Evolutionary conservation across 2,888 invertebrate species (phyloP), one percentile per base, ranked within the genome.

Genomic region (Sylvicola cinctus): DNA sequence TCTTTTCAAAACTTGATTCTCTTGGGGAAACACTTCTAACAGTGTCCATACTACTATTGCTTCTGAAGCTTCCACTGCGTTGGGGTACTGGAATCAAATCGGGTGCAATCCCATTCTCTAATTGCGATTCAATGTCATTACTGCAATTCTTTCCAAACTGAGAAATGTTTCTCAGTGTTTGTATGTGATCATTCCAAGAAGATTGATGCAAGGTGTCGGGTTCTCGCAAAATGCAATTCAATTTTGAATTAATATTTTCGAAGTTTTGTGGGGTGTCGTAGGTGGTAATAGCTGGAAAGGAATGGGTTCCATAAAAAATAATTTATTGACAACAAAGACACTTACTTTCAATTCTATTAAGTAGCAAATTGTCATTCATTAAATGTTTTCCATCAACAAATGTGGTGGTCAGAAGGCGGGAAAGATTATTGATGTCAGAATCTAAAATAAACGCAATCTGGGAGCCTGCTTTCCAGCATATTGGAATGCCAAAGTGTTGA

Each of bases 301-400:
- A 8, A 8, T 7, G 7, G 25, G 8, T 25, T 25, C 25, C 25
- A n/a, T n/a, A n/a, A n/a, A n/a, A n/a, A n/a, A n/a, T n/a, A n/a
- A n/a, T n/a, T n/a, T n/a, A n/a, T n/a, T n/a, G n/a, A n/a, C 25
- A 7, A 8, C 11, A 7, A 25, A 25, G 7, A 8, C 8, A 63
- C 72, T 66, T 62, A 83, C 81, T 78, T 64, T 81, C 76, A 52
- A 83, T 68, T 50, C 78, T 69, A 36, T 75, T 63, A 39, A 84
- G 63, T 45, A 74, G 68, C 45, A 84, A 60, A 45, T 74, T 73
- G 53, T 80, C 78, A 50, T 83, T 80, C 45, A 84, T 73, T 44
- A 71, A 68, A 47, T 78, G 67, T 50, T 71, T 61, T 45, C 70
- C 73, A 45, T 73, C 68, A 49, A 77, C 68, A 54, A 79, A 74